Base-by-base conservation (phyloP, 2,888 invertebrate genomes). In the Diarsia mendica region DNA sequence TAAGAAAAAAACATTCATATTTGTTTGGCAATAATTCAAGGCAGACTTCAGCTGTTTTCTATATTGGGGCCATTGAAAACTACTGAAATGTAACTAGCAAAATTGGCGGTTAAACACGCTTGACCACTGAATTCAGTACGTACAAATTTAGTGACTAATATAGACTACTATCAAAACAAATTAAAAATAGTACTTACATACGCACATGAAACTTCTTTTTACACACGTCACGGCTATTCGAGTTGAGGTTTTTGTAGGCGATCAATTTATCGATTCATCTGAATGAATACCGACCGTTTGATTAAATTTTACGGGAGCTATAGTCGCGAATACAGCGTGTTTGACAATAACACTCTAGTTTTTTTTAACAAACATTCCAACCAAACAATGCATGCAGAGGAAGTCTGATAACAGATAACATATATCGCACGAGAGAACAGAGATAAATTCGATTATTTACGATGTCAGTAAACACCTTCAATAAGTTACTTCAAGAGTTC, bases 401-500 rank as follows among this genome's bases (percentile, higher is more conserved):
- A 72, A 73, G 48, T 53, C 77, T 83, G 89, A 89, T 88, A 89
- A 87, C 84, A 83, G 86, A 88, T 89, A 89, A 85, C 85, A 80
- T 72, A 74, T 85, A 88, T 85, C 85, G 73, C 69, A 72, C 49
- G 77, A 82, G 79, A 85, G 82, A 79, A 69, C 67, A 67, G 69
- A 83, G 87, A 89, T 89, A 89, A 89, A 78, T 69, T 77, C 74
- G 72, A 71, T 64, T 67, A 67, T 67, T 77, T 68, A 53, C 77
- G 69, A 73, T 71, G 71, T 55, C 53, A 28, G 68, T 64, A 72
- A 67, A 67, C n/a, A 73, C 10, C 71, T 53, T 28, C n/a, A n/a
- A n/a, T n/a, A n/a, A n/a, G 46, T 79, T 53, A 73, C 67, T 71
- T 65, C 46, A 55, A 53, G 46, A 83, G 84, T 74, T 83, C 33